These are phyloP conservation scores for Pseudobourletiella spinata DNA, from an alignment of 1,140 invertebrate species.

Conservation along the genomic window DNA sequence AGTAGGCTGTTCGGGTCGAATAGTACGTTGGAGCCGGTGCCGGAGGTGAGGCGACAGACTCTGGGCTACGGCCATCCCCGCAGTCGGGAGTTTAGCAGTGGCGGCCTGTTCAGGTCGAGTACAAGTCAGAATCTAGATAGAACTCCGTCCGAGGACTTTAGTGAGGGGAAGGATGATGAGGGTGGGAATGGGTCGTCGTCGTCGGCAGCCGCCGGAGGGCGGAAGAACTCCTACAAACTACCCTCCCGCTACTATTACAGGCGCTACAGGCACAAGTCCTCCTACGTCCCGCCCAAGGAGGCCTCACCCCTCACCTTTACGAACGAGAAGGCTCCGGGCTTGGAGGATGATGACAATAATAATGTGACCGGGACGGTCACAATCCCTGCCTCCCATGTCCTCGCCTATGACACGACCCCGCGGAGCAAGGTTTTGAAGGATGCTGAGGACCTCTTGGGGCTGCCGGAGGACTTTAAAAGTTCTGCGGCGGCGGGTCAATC, in stretches of 20 bases:
- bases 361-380: neutral
- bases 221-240: slow-evolving; percentile 28
- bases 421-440: slow-evolving; percentile 22
- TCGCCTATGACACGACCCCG: slow-evolving; percentile 31
- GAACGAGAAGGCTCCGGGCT: slow-evolving; percentile 12
- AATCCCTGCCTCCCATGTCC: slow-evolving; percentile 22
- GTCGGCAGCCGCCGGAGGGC: neutral
- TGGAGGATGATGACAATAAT: slow-evolving; percentile 5
- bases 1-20: slow-evolving; percentile 21
- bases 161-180: slow-evolving; percentile 14
- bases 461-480: neutral
- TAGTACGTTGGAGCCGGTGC: slow-evolving; percentile 24
- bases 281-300: slow-evolving; percentile 27
- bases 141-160: slow-evolving; percentile 4
- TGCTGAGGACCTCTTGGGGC: slow-evolving; percentile 19
- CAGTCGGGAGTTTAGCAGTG: slow-evolving; percentile 4
- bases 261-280: slow-evolving; percentile 30
- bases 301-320: slow-evolving; percentile 26
- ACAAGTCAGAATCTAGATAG: slow-evolving; percentile 24
- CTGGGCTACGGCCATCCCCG: slow-evolving; percentile 9
- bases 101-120: slow-evolving; percentile 14
- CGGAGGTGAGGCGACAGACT: slow-evolving; percentile 12
- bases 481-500: neutral
- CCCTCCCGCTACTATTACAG: slow-evolving; percentile 33
- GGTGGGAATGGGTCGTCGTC: neutral